Base-by-base conservation (phyloP, 2,797 vertebrate species). In the Anguilla pacifica region DNA sequence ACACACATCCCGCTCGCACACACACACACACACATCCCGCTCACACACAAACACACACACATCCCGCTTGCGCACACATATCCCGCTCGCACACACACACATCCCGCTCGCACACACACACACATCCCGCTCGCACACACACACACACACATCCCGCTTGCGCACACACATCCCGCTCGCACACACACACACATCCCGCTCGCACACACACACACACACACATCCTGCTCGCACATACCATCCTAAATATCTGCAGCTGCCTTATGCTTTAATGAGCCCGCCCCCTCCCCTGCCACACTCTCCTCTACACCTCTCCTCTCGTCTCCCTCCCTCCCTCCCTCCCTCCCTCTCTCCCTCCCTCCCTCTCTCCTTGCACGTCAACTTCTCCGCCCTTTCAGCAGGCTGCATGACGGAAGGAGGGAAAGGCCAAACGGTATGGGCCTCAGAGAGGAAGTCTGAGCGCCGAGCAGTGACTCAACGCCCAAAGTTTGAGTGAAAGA, bases 341-440 rank as follows among this genome's bases (percentile, higher is more conserved):
- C 3, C 49, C 55, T 57, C 25, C 6, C 64, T 67, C 64, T 31
- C 72, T 39, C 31, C 7, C 77, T 13, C 74, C 1, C 77, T 49
- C 77, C 49, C 39, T 22, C 43, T 89, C 17, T 25, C 77, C 11
- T 1, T 25, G 19, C 79, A 13, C 79, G 46, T 51, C 88, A 39
- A 39, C 39, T 19, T 79, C 74, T 79, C 5, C 46, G 11, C 87
- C 90, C 90, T 89, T 89, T 83, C 46, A 2, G 46, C 17, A 10
- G 79, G 4, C 39, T 35, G 28, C 15, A 43, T 25, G 39, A 46
- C 2, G 1, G 10, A 81, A 6, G 43, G 43, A 81, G 15, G 6
- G 77, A 17, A 81, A 81, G 77, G 94, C 95, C 94, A 94, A 93
- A 93, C 92, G 93, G 6, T 0, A 28, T 90, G 91, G 92, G 89